phyloP scores from a whole-genome alignment of 2,888 invertebrate genomes.

The Lepidochrysops patricia region DNA sequence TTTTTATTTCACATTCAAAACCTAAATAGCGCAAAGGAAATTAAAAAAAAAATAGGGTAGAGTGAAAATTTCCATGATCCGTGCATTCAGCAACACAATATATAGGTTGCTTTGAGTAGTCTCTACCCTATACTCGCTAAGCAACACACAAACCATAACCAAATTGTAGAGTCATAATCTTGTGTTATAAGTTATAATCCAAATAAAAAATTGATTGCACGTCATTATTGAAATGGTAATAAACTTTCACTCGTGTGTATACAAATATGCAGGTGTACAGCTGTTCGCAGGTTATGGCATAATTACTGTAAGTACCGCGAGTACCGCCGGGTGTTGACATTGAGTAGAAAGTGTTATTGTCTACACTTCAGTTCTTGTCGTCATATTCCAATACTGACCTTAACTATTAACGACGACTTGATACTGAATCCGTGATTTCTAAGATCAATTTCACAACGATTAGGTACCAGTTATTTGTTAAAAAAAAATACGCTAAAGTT shows the following conservation, averaged over 20 bases:
- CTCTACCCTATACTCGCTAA: too few relatives aligned
- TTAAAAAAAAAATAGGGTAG: too few relatives aligned
- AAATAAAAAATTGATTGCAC: not conserved
- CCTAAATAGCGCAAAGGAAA: too few relatives aligned
- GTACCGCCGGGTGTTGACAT: constrained; percentile 1
- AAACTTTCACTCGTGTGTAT: constrained; percentile 7
- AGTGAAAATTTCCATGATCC: too few relatives aligned
- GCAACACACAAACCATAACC: too few relatives aligned
- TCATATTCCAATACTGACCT: not conserved
- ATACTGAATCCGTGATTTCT: too few relatives aligned
- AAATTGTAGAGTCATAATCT: not conserved
- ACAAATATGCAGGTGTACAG: constrained; percentile 10
- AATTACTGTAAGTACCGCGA: not conserved
- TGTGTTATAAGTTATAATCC: not conserved
- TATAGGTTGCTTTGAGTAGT: too few relatives aligned
- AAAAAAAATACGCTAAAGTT: too few relatives aligned
- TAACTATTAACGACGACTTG: not conserved
- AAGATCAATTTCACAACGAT: too few relatives aligned
- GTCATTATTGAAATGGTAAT: not conserved
- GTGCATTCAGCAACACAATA: too few relatives aligned
- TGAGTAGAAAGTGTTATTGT: not conserved
- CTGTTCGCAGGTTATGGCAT: constrained; percentile 8
- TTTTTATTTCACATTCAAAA: too few relatives aligned
- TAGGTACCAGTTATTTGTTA: too few relatives aligned
- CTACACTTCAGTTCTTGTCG: not conserved